Base-by-base conservation (phyloP, 2,888 invertebrate species). In the Watsonalla cultraria region DNA sequence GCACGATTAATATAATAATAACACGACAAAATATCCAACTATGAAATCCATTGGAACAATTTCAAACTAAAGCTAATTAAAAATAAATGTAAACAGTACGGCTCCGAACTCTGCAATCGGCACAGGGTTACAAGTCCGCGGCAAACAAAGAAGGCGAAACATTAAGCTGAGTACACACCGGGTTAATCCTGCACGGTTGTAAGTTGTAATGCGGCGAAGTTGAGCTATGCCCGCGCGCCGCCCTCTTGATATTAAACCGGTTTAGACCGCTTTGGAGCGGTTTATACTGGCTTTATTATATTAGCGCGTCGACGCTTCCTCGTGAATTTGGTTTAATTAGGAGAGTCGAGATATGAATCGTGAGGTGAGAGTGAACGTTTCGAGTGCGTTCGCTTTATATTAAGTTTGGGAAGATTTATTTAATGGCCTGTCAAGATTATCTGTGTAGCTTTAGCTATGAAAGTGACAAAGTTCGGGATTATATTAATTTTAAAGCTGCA, bases 281-380 rank as follows among this genome's bases (percentile, higher is more conserved):
- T 86, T 84, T 84, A 85, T 78, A 74, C 82, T 76, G 84, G 86
- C 82, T 89, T 86, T 85, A 87, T 86, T 86, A 86, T 86, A 89
- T 88, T 86, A 89, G 78, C 83, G 80, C 80, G 83, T 81, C 82
- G 82, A 78, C 84, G 81, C 68, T 72, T 64, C 70, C 65, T 70
- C 68, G 72, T 74, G 75, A 80, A 78, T 84, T 79, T 66, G 76
- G 81, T 83, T 84, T 84, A 83, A 83, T 83, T 83, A 81, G 77
- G 69, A 68, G 64, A 65, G 70, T 70, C 61, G 72, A 65, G 70
- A 68, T 78, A 73, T 76, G 71, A 76, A 75, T 69, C 70, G 68
- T 61, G 59, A 72, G 69, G 75, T 76, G 72, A 67, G 62, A 57
- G 59, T 54, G 64, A 64, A 58, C 65, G 61, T 67, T 66, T 60